Evolutionary conservation across 2,113 vertebrate genomes (phyloP), one percentile per base, ranked within the genome.

Genomic region (Leptobrachium ailaonicum): DNA sequence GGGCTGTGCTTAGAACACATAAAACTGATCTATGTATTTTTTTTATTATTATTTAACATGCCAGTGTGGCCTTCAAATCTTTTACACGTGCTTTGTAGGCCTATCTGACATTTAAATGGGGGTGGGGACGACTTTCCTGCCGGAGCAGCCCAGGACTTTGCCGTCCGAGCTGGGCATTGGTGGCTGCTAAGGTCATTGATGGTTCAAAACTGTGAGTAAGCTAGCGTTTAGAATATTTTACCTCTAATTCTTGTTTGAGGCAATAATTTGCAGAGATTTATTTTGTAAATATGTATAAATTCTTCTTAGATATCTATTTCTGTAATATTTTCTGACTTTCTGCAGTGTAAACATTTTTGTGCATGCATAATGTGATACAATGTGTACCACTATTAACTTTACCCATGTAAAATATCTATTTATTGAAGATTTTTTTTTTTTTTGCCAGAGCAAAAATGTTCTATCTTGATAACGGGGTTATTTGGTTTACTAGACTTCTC

Each of bases 271-370:
- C 91, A 91, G 90, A 87, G 91, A 14, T 54, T 91, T 50, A 50
- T 92, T 91, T 58, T 94, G 93, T 99, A 97, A 94, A 98, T 96
- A 95, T 95, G 95, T 96, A 89, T 94, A 96, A 92, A 94, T 92
- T 90, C 91, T 94, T 88, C 87, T 91, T 90, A 90, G 90, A 90
- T 90, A 88, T 89, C 90, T 89, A 87, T 89, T 91, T 84, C 92
- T 92, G 92, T 88, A 92, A 85, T 92, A 93, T 94, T 93, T 92
- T 91, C 92, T 87, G 90, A 94, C 92, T 92, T 91, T 89, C 83
- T 76, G 89, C 84, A 85, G 82, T 92, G 88, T 94, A 91, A 10
- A 92, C 93, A 94, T 92, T 95, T 93, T 90, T 91, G 93, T 94
- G 95, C 94, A 95, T 96, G 95, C 93, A 88, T 90, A 92, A 90